These are phyloP conservation scores for Oophaga pumilio DNA, from an alignment of 2,113 vertebrate species.

Conservation along the genomic window DNA sequence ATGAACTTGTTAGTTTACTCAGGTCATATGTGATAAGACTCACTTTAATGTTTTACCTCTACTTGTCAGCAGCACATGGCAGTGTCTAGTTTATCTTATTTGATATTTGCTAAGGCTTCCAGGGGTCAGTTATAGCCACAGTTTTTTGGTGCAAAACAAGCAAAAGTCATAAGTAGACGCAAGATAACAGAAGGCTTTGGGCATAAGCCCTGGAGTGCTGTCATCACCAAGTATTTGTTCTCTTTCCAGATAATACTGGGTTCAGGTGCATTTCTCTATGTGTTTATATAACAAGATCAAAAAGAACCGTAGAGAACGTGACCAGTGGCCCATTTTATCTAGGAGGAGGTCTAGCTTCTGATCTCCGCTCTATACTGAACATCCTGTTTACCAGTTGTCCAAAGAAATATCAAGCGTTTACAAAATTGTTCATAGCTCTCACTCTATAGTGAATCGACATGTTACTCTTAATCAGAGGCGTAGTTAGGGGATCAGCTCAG, in stretches of 20 bases:
- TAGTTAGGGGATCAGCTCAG: too few relatives aligned
- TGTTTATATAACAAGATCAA: slow-evolving; percentile 81
- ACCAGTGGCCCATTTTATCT: slow-evolving; percentile 72
- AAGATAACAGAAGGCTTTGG: slow-evolving; percentile 77
- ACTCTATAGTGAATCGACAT: background rate
- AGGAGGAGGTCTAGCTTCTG: slow-evolving; percentile 69
- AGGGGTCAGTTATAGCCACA: slow-evolving; percentile 67
- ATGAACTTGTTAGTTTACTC: slow-evolving; percentile 49
- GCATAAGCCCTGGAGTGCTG: slow-evolving; percentile 76
- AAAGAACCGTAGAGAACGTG: slow-evolving; percentile 72
- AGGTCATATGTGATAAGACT: slow-evolving; percentile 40
- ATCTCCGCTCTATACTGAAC: slow-evolving; percentile 59
- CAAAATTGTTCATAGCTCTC: background rate
- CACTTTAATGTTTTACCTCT: rapidly evolving
- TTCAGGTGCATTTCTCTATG: slow-evolving; percentile 62
- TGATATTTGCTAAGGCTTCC: slow-evolving; percentile 72
- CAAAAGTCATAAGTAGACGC: slow-evolving; percentile 57
- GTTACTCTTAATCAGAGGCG: too few relatives aligned
- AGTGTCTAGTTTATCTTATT: slow-evolving; percentile 60
- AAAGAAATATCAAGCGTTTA: slow-evolving; percentile 18
- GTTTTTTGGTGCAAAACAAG: slow-evolving; percentile 67
- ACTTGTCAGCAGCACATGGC: slow-evolving; percentile 44
- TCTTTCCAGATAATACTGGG: slow-evolving; percentile 71
- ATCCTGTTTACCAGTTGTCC: slow-evolving; percentile 38
- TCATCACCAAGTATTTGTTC: slow-evolving; percentile 75